Percentiles rank a stretch among this genome's conserved stretches.
phyloP scores from a whole-genome alignment of 2,113 vertebrate species.

The Phaethon lepturus region DNA sequence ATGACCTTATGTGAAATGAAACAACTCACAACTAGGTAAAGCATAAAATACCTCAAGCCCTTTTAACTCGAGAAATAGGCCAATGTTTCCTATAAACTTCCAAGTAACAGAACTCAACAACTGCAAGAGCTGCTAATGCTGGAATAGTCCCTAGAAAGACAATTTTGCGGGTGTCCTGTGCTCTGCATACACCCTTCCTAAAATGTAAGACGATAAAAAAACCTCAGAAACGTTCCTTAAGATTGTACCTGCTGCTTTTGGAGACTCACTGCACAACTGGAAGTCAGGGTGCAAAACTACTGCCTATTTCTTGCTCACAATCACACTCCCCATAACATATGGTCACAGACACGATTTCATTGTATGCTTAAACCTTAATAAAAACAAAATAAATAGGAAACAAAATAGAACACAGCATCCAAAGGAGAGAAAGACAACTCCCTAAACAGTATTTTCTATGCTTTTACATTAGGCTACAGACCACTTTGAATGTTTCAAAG shows the following conservation, averaged over 20 bases:
- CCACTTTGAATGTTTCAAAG: constrained; percentile 29
- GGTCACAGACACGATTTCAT: neutral
- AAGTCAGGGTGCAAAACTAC: neutral
- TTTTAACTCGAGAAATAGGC: neutral
- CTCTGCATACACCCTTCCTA: neutral
- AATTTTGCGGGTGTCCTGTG: neutral
- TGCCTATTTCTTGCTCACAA: neutral
- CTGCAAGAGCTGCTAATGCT: neutral
- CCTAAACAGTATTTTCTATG: neutral
- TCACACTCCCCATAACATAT: neutral
- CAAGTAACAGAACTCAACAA: neutral
- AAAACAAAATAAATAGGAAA: neutral
- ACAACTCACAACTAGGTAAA: neutral
- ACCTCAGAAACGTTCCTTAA: neutral
- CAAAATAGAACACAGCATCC: neutral
- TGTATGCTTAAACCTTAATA: neutral
- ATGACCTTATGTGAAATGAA: neutral
- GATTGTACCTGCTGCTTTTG: neutral
- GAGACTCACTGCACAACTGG: neutral
- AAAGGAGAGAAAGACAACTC: constrained; percentile 23
- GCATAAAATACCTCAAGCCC: neutral
- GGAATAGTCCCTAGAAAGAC: neutral
- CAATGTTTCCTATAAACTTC: neutral
- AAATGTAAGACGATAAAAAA: neutral
- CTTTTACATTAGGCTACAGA: constrained; percentile 8